These are phyloP conservation scores for Lamellibrachia luymesi DNA, from an alignment of 1,140 invertebrate species.

Conservation along the genomic window DNA sequence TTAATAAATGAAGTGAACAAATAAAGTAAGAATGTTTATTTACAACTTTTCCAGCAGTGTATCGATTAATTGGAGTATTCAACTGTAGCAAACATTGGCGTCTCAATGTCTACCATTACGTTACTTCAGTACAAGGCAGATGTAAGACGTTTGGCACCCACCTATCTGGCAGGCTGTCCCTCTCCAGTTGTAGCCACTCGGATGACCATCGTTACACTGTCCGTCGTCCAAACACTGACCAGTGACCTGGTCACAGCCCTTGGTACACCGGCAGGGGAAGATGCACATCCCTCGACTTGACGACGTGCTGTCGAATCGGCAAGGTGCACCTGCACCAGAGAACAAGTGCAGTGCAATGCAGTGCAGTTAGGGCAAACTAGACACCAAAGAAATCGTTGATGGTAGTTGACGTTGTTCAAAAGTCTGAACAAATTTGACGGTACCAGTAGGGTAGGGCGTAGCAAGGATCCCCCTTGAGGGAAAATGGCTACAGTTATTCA, in stretches of 20 bases:
- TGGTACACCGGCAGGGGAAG: background rate
- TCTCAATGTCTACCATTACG: background rate
- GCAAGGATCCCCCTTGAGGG: too few relatives aligned
- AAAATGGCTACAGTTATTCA: too few relatives aligned
- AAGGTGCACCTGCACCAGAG: background rate
- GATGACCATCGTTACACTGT: background rate
- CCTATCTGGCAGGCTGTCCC: background rate
- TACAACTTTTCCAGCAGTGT: too few relatives aligned
- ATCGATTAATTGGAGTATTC: too few relatives aligned
- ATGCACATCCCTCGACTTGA: background rate
- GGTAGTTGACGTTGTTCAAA: too few relatives aligned
- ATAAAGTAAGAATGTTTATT: too few relatives aligned
- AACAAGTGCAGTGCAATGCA: background rate
- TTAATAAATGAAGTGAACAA: too few relatives aligned
- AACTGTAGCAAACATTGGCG: too few relatives aligned
- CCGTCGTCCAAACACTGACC: background rate
- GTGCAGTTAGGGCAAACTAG: too few relatives aligned
- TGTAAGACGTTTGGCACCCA: background rate
- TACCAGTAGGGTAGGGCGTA: too few relatives aligned
- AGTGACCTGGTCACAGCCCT: background rate
- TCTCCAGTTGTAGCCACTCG: background rate
- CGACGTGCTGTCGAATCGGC: background rate
- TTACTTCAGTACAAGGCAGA: background rate
- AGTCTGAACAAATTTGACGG: too few relatives aligned
- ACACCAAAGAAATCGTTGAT: too few relatives aligned